Base-by-base conservation (phyloP, 2,888 invertebrate species). In the Cerastoderma edule region DNA sequence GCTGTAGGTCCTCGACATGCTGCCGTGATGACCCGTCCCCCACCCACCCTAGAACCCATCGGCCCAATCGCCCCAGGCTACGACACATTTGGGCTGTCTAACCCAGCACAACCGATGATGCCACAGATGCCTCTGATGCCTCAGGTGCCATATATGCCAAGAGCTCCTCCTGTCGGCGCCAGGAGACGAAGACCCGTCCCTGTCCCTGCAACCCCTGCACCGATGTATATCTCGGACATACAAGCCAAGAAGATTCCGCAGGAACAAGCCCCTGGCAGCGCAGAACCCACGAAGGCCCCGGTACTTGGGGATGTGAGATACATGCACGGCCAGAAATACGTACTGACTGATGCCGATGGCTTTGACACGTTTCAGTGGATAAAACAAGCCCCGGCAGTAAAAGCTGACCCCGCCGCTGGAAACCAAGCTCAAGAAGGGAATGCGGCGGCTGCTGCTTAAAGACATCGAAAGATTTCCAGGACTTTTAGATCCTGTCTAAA, bases 291-390 rank as follows among this genome's bases (percentile, higher is more conserved):
- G 1, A 46, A 28, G 6, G 54, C 73, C 5, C 70, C 73, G 13
- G 32, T 63, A 19, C 32, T 72, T 19, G 77, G 77, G 16, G 77
- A 78, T 35, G 66, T 70, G 2, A 33, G 69, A 22, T 46, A 8
- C 50, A 33, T 54, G 22, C 30, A 63, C 10, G 57, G 65, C 39
- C 66, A 60, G 3, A 66, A 73, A 46, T 73, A 73, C 48, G 46
- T 67, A 2, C 73, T 33, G 16, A 63, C 67, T 19, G 77, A 78
- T 63, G 77, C 70, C 3, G 77, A 78, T 50, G 70, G 70, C 1
- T 73, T 60, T 30, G 77, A 78, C 19, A 48, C 56, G 28, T 73
- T 73, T 28, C 77, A 78, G 54, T 78, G 77, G 77, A 48, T 73
- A 19, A 75, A 75, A 33, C 65, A 57, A 57, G 48, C 67, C 8